phyloP scores from a whole-genome alignment of 2,888 invertebrate genomes.

The Drosophila fulvimacula region DNA sequence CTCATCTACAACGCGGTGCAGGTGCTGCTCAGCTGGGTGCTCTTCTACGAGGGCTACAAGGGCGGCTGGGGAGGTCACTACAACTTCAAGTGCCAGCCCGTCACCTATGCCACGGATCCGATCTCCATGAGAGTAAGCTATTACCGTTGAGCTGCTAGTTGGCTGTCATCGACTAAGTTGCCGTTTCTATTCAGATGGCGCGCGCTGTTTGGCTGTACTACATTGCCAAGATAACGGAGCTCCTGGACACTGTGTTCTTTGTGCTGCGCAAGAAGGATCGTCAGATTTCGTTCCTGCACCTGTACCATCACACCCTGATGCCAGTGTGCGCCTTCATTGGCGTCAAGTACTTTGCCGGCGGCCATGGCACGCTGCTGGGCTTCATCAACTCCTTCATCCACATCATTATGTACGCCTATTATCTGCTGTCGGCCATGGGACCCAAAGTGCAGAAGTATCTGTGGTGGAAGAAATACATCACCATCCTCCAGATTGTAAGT shows the following conservation, averaged over 20 bases:
- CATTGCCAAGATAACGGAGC: slow-evolving; percentile 84
- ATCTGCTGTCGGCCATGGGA: slow-evolving; percentile 94
- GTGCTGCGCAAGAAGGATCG: slow-evolving; percentile 92
- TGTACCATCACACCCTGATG: slow-evolving; percentile 93
- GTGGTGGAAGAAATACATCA: slow-evolving; percentile 98
- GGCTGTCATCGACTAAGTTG: not conserved
- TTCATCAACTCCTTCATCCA: slow-evolving; percentile 95
- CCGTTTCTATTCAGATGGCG: slow-evolving; percentile 82
- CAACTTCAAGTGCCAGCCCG: slow-evolving; percentile 89
- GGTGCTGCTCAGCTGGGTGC: slow-evolving; percentile 92
- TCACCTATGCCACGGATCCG: slow-evolving; percentile 88
- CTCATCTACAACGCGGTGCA: slow-evolving; percentile 95
- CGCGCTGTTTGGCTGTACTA: slow-evolving; percentile 85
- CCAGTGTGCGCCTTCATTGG: slow-evolving; percentile 89
- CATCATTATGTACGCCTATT: slow-evolving; percentile 96
- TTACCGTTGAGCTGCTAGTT: accelerated
- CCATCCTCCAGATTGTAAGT: slow-evolving; percentile 92
- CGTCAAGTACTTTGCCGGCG: slow-evolving; percentile 90
- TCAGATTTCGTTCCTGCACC: slow-evolving; percentile 93
- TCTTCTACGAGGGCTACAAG: slow-evolving; percentile 89
- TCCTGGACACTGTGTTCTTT: slow-evolving; percentile 89
- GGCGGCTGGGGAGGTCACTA: slow-evolving; percentile 88
- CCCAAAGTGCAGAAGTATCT: slow-evolving; percentile 94
- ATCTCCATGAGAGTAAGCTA: slow-evolving; percentile 86
- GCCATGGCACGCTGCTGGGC: slow-evolving; percentile 94